Evolutionary conservation across 1,140 invertebrate genomes (phyloP).

Genomic region (Mya arenaria): DNA sequence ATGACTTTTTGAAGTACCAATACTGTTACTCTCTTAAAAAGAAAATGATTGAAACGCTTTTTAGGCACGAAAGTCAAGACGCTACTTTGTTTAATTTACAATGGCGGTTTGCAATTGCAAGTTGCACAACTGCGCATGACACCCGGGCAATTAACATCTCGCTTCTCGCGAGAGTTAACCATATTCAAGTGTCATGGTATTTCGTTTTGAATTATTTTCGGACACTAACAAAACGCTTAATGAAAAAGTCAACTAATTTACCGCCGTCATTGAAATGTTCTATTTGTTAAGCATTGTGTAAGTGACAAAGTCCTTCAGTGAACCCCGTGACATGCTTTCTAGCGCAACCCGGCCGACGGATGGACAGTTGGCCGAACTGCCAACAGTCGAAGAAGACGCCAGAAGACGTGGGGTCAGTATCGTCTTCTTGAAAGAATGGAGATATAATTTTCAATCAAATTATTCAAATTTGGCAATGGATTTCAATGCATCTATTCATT

Average conservation of each 20-base stretch:
- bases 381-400: not conserved
- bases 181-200: slow-evolving; percentile 33
- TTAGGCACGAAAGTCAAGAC: slow-evolving; percentile 26
- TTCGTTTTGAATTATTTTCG: slow-evolving; percentile 11
- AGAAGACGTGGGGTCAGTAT: not conserved
- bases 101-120: slow-evolving; percentile 5
- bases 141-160: slow-evolving; percentile 45
- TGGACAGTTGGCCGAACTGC: not conserved
- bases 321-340: not conserved
- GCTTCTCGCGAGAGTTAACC: slow-evolving; percentile 21
- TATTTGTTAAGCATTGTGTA: slow-evolving; percentile 44
- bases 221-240: slow-evolving; percentile 16
- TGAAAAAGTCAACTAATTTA: slow-evolving; percentile 52
- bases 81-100: slow-evolving; percentile 21
- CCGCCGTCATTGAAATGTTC: not conserved
- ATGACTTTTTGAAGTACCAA: not conserved
- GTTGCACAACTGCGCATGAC: slow-evolving; percentile 49
- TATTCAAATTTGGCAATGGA: not conserved
- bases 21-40: slow-evolving; percentile 25
- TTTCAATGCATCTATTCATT: not conserved
- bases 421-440: not conserved
- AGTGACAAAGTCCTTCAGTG: slow-evolving; percentile 29
- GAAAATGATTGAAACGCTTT: slow-evolving; percentile 3
- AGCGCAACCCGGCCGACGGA: not conserved
- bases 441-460: slow-evolving; percentile 2